Evolutionary conservation across 1,140 invertebrate species (phyloP).

Genomic region (Platorchestia sp.): DNA sequence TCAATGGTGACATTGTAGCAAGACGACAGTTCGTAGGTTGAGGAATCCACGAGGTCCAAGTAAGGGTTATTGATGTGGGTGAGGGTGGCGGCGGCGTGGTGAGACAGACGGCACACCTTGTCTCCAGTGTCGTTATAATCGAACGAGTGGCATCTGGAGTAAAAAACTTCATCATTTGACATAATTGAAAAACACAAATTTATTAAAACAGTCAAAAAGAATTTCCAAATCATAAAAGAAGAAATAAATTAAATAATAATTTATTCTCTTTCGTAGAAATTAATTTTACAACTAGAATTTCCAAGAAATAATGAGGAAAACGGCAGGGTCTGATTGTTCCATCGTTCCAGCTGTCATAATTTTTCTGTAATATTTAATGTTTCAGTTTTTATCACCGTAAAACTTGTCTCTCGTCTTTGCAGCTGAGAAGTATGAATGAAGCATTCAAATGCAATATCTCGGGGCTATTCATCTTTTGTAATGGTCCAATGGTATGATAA

Average conservation of each 20-base stretch:
- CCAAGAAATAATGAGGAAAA: no score
- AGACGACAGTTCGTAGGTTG: slow-evolving; percentile 90
- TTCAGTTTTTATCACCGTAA: no score
- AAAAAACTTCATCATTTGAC: neutral
- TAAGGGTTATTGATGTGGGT: slow-evolving; percentile 74
- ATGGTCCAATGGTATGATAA: neutral
- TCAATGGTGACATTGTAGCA: slow-evolving; percentile 96
- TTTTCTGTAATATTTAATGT: no score
- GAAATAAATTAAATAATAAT: no score
- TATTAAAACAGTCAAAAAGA: neutral
- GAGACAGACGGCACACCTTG: slow-evolving; percentile 74
- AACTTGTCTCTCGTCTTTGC: no score
- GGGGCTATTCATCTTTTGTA: no score
- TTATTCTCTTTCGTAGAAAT: no score
- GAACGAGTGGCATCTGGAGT: slow-evolving; percentile 74
- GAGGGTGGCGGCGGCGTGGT: slow-evolving; percentile 73
- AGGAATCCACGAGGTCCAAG: slow-evolving; percentile 71
- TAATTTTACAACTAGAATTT: no score
- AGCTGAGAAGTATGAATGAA: no score
- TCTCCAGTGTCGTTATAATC: slow-evolving; percentile 73
- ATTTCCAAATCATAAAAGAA: neutral
- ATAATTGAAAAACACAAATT: neutral
- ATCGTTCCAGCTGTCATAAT: no score
- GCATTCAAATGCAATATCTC: no score
- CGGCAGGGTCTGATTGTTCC: no score